phyloP scores from a whole-genome alignment of 2,888 invertebrate genomes.

The Barypeithes pellucidus region DNA sequence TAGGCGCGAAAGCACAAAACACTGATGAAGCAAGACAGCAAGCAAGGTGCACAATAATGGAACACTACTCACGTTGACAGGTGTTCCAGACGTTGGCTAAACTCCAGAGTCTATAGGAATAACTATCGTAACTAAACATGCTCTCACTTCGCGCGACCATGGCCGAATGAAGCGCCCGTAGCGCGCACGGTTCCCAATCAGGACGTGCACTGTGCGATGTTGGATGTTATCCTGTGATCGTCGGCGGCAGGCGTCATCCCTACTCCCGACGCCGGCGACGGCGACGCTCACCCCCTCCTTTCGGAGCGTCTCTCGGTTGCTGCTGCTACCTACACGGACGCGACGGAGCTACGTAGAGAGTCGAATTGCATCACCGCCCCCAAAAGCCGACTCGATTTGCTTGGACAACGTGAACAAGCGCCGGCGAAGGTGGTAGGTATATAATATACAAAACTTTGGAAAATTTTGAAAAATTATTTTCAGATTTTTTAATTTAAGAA shows the following conservation, averaged over 20 bases:
- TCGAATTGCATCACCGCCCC: constrained; percentile 66
- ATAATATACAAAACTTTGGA: constrained; percentile 23
- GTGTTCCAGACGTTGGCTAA: constrained; percentile 84
- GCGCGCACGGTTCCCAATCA: constrained; percentile 49
- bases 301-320: constrained; percentile 49
- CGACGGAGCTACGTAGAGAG: constrained; percentile 58
- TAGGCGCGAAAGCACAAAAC: constrained; percentile 53
- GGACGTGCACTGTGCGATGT: constrained; percentile 57
- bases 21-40: constrained; percentile 50
- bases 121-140: constrained; percentile 85
- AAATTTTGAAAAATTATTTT: neutral
- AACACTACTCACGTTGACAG: constrained; percentile 80
- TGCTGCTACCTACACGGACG: constrained; percentile 58
- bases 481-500: too few relatives aligned
- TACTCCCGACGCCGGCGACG: constrained; percentile 57
- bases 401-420: constrained; percentile 30
- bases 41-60: constrained; percentile 37
- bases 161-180: constrained; percentile 76
- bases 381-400: constrained; percentile 60
- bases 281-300: constrained; percentile 55
- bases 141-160: constrained; percentile 87
- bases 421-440: constrained; percentile 30
- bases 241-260: constrained; percentile 56
- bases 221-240: constrained; percentile 57
- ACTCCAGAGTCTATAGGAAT: constrained; percentile 85